Conservation (phyloP, 2,113 vertebrate genomes). For the Phaethon lepturus region DNA sequence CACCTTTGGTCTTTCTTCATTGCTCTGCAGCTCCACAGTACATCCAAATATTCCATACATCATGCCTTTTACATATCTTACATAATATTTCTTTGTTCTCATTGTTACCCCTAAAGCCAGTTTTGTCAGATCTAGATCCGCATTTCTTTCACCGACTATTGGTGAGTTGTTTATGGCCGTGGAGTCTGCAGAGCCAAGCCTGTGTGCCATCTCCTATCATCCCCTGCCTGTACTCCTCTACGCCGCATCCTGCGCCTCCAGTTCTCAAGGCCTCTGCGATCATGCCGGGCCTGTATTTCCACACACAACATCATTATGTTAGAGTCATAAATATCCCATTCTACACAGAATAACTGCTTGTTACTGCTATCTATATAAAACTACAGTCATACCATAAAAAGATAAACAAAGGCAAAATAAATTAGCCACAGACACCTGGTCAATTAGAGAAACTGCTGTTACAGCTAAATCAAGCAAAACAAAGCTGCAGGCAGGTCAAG, state of each 20-base stretch:
- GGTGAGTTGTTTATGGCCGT: neutral
- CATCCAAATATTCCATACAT: neutral
- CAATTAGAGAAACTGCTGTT: neutral
- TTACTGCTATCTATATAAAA: neutral
- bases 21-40: neutral
- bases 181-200: neutral
- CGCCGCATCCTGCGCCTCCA: neutral
- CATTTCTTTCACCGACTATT: neutral
- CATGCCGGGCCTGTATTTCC: neutral
- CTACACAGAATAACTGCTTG: neutral
- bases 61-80: neutral
- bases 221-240: neutral
- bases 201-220: neutral
- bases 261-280: neutral
- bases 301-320: neutral
- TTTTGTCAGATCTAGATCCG: neutral
- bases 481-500: neutral
- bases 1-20: neutral
- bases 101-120: neutral
- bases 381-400: neutral
- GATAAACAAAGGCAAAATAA: neutral
- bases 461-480: neutral
- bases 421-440: constrained; percentile 1
- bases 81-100: neutral
- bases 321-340: neutral